A percentile compares a stretch with the other conserved stretches of the same genome.
These are phyloP conservation scores for Meta bourneti DNA, from an alignment of 2,888 invertebrate genomes.

Conservation along the genomic window DNA sequence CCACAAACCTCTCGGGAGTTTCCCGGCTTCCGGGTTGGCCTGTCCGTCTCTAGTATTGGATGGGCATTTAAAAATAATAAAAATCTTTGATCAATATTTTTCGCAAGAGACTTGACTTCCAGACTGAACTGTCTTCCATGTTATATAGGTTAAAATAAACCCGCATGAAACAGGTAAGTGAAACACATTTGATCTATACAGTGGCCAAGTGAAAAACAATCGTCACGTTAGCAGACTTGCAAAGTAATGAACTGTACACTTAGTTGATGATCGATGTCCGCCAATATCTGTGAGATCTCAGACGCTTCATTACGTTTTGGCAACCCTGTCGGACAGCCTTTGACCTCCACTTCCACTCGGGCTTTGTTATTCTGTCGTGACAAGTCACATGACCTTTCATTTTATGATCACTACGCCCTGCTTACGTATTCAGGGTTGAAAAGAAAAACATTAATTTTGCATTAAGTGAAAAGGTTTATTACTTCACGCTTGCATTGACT, in stretches of 20 bases:
- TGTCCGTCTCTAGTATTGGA: too few species aligned
- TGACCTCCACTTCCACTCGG: slow-evolving; percentile 43
- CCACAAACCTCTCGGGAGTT: too few species aligned
- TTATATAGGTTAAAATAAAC: too few species aligned
- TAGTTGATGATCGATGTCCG: slow-evolving; percentile 15
- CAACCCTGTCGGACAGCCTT: slow-evolving; percentile 33
- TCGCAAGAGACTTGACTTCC: too few species aligned
- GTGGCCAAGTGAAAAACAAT: background rate
- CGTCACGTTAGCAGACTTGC: background rate
- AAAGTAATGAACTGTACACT: background rate
- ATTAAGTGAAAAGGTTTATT: slow-evolving; percentile 1
- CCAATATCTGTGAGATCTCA: slow-evolving; percentile 23
- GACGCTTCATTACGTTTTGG: slow-evolving; percentile 42
- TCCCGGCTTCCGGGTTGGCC: too few species aligned
- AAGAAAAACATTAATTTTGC: slow-evolving; percentile 44
- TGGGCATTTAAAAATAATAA: too few species aligned
- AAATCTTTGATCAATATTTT: too few species aligned
- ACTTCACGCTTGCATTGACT: background rate
- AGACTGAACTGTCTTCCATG: too few species aligned
- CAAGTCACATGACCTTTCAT: slow-evolving; percentile 30
- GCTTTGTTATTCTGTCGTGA: slow-evolving; percentile 6
- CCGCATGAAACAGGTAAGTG: too few species aligned
- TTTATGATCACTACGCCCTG: slow-evolving; percentile 37
- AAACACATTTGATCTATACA: background rate
- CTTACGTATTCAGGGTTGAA: slow-evolving; percentile 54